Conservation (phyloP, 2,797 vertebrate genomes). For the Momotus momota region DNA sequence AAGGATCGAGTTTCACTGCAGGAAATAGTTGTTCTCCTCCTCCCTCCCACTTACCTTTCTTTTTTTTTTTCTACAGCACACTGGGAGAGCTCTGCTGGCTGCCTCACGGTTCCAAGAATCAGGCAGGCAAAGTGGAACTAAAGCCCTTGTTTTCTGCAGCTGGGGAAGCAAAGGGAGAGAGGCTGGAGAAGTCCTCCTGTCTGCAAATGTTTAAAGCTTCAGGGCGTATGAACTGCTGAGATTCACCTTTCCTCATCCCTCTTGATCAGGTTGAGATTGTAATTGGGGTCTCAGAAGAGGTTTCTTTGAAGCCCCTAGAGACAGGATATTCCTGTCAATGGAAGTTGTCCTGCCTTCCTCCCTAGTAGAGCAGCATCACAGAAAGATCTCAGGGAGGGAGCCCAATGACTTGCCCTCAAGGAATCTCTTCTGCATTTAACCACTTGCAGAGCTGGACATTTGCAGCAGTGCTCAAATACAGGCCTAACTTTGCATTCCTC, state of each 20-base stretch:
- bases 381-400: not conserved
- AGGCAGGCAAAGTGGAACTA: conserved; percentile 3
- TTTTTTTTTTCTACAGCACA: not conserved
- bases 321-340: not conserved
- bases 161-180: not conserved
- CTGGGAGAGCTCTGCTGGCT: conserved; percentile 13
- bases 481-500: not conserved
- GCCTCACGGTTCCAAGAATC: conserved; percentile 35
- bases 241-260: not conserved
- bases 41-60: conserved; percentile 35
- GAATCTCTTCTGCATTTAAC: not conserved
- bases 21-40: conserved; percentile 81
- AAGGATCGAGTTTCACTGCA: conserved; percentile 83
- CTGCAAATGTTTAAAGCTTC: not conserved
- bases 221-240: not conserved
- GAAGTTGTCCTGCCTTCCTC: not conserved
- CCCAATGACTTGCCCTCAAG: not conserved
- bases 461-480: not conserved
- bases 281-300: not conserved
- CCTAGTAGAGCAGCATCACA: not conserved
- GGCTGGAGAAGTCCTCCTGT: not conserved
- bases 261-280: not conserved
- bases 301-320: not conserved
- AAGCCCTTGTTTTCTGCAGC: not conserved
- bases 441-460: not conserved